Percentiles rank a stretch among this genome's conserved stretches.
phyloP scores from a whole-genome alignment of 2,888 invertebrate genomes.

The Troglohyphantes excavatus region DNA sequence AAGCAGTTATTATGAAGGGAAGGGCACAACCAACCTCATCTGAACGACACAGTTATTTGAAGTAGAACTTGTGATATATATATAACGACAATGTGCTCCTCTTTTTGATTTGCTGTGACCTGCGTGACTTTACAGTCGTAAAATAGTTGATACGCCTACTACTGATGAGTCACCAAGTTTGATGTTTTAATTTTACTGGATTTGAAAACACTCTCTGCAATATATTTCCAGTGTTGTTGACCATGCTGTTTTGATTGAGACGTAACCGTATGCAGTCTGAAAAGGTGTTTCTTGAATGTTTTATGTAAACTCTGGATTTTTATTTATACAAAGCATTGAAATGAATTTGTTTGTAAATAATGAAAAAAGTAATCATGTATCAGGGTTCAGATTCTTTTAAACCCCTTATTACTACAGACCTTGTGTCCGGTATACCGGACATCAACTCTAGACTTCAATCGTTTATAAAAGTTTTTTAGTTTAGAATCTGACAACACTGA shows the following conservation, averaged over 20 bases:
- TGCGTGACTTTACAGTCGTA: background rate
- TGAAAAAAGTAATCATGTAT: no score
- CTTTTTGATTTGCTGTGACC: constrained; percentile 13
- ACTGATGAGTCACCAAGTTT: constrained; percentile 10
- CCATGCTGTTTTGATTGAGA: background rate
- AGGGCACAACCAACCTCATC: background rate
- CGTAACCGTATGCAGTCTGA: background rate
- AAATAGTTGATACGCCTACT: constrained; percentile 14
- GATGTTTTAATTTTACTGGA: constrained; percentile 5
- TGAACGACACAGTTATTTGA: background rate
- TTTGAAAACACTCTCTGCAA: background rate
- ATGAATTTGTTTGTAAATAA: no score
- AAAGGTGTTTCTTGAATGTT: no score
- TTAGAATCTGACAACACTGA: no score
- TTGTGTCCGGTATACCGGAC: no score
- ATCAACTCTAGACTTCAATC: no score
- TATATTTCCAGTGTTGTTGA: background rate
- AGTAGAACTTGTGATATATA: background rate
- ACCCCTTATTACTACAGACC: no score
- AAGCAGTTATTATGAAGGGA: constrained; percentile 13
- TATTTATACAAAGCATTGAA: no score
- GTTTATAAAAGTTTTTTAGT: no score
- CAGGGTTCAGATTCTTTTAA: no score
- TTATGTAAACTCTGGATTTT: no score
- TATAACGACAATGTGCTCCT: background rate